Evolutionary conservation across 2,113 vertebrate species (phyloP).

Genomic region (Tenebrosternarchus preto): DNA sequence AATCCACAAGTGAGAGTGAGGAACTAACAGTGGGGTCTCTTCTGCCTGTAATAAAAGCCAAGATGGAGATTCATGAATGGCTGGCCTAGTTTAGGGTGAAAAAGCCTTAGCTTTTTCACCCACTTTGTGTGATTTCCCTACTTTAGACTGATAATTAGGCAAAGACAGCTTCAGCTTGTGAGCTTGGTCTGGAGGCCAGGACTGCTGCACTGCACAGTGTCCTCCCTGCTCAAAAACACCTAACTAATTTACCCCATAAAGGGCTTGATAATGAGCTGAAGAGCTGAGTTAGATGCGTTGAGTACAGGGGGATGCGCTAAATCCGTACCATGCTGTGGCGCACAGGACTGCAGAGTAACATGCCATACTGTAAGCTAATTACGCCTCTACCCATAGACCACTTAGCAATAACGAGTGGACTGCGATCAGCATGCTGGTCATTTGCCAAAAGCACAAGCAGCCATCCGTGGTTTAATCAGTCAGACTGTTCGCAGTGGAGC

Average conservation of each 20-base stretch:
- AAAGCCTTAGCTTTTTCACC: neutral
- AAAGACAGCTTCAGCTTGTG: neutral
- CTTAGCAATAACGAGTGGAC: neutral
- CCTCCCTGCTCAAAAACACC: neutral
- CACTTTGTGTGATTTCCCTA: neutral
- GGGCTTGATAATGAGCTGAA: neutral
- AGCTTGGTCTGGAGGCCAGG: neutral
- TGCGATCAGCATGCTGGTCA: neutral
- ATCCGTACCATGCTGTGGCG: neutral
- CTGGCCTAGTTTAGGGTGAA: neutral
- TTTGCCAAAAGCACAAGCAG: neutral
- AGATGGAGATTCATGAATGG: neutral
- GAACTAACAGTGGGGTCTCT: neutral
- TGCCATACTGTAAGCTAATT: neutral
- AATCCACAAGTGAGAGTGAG: constrained; percentile 1
- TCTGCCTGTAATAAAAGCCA: neutral
- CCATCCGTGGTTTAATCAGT: neutral
- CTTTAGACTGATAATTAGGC: neutral
- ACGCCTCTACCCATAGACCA: neutral
- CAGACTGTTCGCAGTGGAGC: neutral
- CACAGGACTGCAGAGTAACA: neutral
- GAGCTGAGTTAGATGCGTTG: neutral
- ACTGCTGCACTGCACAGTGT: neutral
- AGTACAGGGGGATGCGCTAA: neutral
- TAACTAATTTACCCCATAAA: constrained; percentile 19